A percentile compares a stretch with the other conserved stretches of the same genome.
Conservation (phyloP, 2,888 invertebrate genomes). For the Parnassius orleans region DNA sequence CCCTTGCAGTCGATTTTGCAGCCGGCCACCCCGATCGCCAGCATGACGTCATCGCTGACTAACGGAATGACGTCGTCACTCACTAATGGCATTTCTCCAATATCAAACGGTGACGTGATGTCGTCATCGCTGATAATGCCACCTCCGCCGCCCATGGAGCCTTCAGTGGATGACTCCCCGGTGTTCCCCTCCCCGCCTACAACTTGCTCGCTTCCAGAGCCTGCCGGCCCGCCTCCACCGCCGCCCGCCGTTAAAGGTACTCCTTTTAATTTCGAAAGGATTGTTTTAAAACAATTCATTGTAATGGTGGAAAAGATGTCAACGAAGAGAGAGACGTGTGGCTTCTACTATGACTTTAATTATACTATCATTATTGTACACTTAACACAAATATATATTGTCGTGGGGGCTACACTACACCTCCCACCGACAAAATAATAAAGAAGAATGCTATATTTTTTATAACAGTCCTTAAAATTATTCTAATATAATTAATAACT, state of each 20-base stretch:
- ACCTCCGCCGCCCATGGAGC: slow-evolving; percentile 52
- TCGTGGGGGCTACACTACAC: too few relatives aligned
- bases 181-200: slow-evolving; percentile 70
- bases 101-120: slow-evolving; percentile 40
- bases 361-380: too few relatives aligned
- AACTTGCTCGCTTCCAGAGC: slow-evolving; percentile 85
- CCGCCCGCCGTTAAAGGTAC: slow-evolving; percentile 72
- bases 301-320: too few relatives aligned
- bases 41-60: slow-evolving; percentile 46
- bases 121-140: slow-evolving; percentile 53
- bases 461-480: too few relatives aligned
- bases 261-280: background rate
- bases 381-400: too few relatives aligned
- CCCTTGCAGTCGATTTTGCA: slow-evolving; percentile 53
- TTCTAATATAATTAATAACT: too few relatives aligned
- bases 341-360: too few relatives aligned
- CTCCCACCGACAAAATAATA: too few relatives aligned
- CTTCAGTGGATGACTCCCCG: slow-evolving; percentile 48
- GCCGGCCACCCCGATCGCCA: slow-evolving; percentile 43
- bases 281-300: too few relatives aligned
- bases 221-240: slow-evolving; percentile 87
- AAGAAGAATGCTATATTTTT: too few relatives aligned
- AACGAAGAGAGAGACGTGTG: too few relatives aligned
- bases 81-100: slow-evolving; percentile 39
- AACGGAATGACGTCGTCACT: slow-evolving; percentile 33